phyloP scores from a whole-genome alignment of 1,140 invertebrate species.

The Drosophila equinoxialis region DNA sequence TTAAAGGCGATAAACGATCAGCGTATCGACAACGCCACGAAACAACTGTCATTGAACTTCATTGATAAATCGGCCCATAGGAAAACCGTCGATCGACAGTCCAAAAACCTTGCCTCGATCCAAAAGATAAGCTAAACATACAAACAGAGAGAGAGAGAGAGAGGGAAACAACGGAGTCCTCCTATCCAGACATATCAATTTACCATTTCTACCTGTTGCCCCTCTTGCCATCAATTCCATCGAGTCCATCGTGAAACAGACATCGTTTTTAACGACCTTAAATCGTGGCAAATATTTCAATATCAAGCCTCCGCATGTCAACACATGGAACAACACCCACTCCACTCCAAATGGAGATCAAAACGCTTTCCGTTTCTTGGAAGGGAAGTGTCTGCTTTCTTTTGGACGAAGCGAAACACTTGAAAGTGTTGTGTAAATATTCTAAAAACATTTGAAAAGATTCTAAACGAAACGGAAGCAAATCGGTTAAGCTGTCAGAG shows the following conservation, averaged over 20 bases:
- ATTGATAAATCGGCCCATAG: slow-evolving; percentile 65
- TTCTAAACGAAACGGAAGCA: neutral
- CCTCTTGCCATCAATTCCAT: too few relatives aligned
- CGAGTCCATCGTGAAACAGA: neutral
- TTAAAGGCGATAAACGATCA: slow-evolving; percentile 67
- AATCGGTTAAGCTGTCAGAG: slow-evolving; percentile 42
- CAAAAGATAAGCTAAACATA: slow-evolving; percentile 70
- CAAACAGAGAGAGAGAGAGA: neutral
- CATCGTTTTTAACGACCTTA: slow-evolving; percentile 29
- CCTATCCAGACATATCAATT: slow-evolving; percentile 41
- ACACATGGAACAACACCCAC: slow-evolving; percentile 35
- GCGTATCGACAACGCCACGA: slow-evolving; percentile 59
- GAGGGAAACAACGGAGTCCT: slow-evolving; percentile 24
- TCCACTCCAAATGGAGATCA: slow-evolving; percentile 37
- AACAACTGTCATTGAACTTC: slow-evolving; percentile 78
- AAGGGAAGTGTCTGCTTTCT: slow-evolving; percentile 62
- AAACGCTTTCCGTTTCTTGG: slow-evolving; percentile 53
- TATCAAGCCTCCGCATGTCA: slow-evolving; percentile 48
- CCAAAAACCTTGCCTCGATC: slow-evolving; percentile 53
- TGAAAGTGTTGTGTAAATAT: slow-evolving; percentile 68
- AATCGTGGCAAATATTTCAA: slow-evolving; percentile 67
- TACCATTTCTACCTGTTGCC: slow-evolving; percentile 61
- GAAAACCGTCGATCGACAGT: slow-evolving; percentile 16
- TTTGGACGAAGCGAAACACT: slow-evolving; percentile 57
- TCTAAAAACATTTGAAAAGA: slow-evolving; percentile 18